These are phyloP conservation scores for Amaurobius ferox DNA, from an alignment of 2,888 invertebrate genomes.

Conservation along the genomic window DNA sequence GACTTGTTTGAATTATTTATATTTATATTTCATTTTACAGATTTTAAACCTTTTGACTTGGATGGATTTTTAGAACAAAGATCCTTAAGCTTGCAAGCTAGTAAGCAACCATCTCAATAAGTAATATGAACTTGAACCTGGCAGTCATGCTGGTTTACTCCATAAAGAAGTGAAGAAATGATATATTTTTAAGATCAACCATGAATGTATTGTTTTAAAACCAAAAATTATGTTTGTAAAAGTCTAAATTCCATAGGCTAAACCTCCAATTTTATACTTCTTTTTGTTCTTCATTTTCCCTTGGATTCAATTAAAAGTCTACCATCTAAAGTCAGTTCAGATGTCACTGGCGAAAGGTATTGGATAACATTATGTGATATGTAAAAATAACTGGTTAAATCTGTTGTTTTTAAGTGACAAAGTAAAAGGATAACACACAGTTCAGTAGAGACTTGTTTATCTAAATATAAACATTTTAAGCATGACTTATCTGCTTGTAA, in stretches of 20 bases:
- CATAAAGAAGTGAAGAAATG: background rate
- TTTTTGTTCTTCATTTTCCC: background rate
- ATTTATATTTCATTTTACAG: background rate
- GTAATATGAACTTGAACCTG: constrained; percentile 31
- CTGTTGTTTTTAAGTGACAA: too few species aligned
- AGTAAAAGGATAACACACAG: too few species aligned
- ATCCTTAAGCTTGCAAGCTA: constrained; percentile 52
- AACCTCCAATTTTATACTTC: background rate
- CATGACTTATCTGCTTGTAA: too few species aligned
- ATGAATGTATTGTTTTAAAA: constrained; percentile 1
- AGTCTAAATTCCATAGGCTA: background rate
- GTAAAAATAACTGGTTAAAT: too few species aligned
- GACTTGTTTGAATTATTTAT: background rate
- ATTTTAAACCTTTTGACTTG: constrained; percentile 67
- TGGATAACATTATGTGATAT: background rate
- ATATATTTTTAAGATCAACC: constrained; percentile 49
- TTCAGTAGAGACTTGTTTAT: too few species aligned
- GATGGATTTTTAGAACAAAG: constrained; percentile 63
- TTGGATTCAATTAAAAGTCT: background rate
- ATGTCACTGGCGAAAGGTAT: background rate
- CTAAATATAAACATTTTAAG: too few species aligned
- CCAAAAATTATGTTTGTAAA: too few species aligned
- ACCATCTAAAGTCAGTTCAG: background rate
- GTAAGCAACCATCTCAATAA: constrained; percentile 49
- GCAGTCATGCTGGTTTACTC: background rate